Evolutionary conservation across 1,140 invertebrate species (phyloP).

Genomic region (Zaprionus ornatus): DNA sequence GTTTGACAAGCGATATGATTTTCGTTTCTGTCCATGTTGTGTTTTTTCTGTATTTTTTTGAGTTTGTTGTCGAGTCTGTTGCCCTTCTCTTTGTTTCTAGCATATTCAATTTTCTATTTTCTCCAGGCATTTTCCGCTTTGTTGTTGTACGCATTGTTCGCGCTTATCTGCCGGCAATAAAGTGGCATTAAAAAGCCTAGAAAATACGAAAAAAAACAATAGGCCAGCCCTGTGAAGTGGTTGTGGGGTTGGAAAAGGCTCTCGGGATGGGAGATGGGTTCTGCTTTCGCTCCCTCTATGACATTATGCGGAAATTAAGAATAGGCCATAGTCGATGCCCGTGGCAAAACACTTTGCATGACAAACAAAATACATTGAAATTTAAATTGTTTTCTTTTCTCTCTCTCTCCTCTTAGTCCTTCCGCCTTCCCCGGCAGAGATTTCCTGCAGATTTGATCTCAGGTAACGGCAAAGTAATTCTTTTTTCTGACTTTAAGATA

Average conservation of each 20-base stretch:
- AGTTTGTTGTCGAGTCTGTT: not conserved
- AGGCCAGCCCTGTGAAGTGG: constrained; percentile 7
- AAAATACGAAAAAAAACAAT: constrained; percentile 50
- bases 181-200: constrained; percentile 68
- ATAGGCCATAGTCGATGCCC: constrained; percentile 47
- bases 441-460: constrained; percentile 8
- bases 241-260: not conserved
- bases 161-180: constrained; percentile 72
- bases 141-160: constrained; percentile 45
- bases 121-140: constrained; percentile 49
- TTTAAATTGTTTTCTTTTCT: constrained; percentile 65
- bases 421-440: not conserved
- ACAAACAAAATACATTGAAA: constrained; percentile 67
- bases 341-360: constrained; percentile 65
- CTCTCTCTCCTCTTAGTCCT: constrained; percentile 9
- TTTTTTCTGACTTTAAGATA: constrained; percentile 2
- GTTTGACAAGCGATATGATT: constrained; percentile 49
- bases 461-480: constrained; percentile 27
- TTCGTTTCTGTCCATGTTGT: constrained; percentile 31
- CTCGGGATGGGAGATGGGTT: not conserved
- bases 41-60: constrained; percentile 1
- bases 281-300: not conserved
- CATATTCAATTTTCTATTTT: constrained; percentile 34
- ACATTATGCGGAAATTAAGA: constrained; percentile 68
- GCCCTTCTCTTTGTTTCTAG: constrained; percentile 10